Evolutionary conservation across 1,140 invertebrate species (phyloP).

Genomic region (Zaprionus vittiger): DNA sequence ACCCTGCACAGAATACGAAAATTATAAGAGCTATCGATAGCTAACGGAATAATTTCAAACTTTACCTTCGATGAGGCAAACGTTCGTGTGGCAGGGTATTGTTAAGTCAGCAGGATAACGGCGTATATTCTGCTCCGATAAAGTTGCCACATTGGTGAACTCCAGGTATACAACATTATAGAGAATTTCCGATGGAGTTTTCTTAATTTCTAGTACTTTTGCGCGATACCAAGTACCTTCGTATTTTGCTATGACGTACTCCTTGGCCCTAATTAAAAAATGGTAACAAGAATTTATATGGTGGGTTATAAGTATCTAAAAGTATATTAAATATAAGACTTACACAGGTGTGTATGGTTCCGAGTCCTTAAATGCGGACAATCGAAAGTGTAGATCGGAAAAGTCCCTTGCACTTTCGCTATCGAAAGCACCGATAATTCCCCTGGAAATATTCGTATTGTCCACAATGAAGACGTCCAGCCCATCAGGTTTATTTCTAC

Average conservation of each 20-base stretch:
- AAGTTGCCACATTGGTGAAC: conserved; percentile 49
- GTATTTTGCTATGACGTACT: conserved; percentile 64
- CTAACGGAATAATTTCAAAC: not conserved
- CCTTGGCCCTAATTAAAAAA: conserved; percentile 45
- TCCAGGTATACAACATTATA: conserved; percentile 63
- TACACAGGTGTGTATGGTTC: conserved; percentile 63
- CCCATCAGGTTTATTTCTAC: not conserved
- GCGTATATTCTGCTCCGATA: conserved; percentile 52
- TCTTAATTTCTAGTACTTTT: conserved; percentile 50
- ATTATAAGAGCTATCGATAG: not conserved
- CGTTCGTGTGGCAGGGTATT: conserved; percentile 53
- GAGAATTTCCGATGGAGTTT: not conserved
- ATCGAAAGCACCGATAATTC: conserved; percentile 70
- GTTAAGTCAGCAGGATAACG: conserved; percentile 62
- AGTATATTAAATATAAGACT: conserved; percentile 6
- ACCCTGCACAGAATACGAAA: conserved; percentile 21
- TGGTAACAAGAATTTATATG: not conserved
- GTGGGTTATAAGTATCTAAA: too few species aligned
- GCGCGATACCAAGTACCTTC: conserved; percentile 63
- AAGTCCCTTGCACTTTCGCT: conserved; percentile 30
- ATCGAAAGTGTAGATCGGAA: conserved; percentile 33
- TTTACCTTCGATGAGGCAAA: conserved; percentile 70
- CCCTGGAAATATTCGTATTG: conserved; percentile 42
- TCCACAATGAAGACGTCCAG: conserved; percentile 64
- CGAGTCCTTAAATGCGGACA: conserved; percentile 36